These are phyloP conservation scores for Avahi laniger DNA, from an alignment of 2,797 vertebrate genomes.

Conservation along the genomic window DNA sequence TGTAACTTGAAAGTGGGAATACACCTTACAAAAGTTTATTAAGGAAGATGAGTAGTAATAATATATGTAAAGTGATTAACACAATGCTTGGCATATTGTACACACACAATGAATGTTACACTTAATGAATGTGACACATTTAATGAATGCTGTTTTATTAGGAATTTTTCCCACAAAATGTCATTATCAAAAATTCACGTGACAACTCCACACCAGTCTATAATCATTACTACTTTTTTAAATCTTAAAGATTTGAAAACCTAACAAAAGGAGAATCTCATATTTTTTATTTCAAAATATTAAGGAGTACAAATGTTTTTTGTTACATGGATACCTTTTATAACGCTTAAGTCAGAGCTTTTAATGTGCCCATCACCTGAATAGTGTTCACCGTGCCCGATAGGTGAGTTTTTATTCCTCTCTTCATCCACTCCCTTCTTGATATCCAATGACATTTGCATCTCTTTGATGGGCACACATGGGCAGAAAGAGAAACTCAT, in stretches of 20 bases:
- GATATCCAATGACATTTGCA: no score
- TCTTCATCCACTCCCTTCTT: no score
- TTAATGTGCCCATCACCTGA: no score
- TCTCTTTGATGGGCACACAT: no score
- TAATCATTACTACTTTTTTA: neutral
- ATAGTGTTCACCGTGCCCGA: no score
- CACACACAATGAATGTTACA: neutral
- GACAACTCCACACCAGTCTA: neutral
- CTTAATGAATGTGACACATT: neutral
- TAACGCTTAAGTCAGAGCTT: no score
- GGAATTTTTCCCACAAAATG: neutral
- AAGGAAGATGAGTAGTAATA: neutral
- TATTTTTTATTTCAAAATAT: neutral
- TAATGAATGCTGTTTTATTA: neutral
- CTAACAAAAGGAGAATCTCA: neutral
- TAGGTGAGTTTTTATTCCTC: no score
- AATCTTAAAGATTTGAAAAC: neutral
- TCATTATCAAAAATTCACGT: neutral
- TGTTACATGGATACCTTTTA: no score
- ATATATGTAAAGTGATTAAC: conserved; percentile 10
- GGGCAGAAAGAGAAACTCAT: neutral
- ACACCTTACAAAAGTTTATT: neutral
- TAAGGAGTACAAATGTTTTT: no score
- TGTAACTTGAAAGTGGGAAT: neutral
- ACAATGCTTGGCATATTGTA: neutral